Evolutionary conservation across 2,888 invertebrate species (phyloP).

Genomic region (Cremastinae sp.): DNA sequence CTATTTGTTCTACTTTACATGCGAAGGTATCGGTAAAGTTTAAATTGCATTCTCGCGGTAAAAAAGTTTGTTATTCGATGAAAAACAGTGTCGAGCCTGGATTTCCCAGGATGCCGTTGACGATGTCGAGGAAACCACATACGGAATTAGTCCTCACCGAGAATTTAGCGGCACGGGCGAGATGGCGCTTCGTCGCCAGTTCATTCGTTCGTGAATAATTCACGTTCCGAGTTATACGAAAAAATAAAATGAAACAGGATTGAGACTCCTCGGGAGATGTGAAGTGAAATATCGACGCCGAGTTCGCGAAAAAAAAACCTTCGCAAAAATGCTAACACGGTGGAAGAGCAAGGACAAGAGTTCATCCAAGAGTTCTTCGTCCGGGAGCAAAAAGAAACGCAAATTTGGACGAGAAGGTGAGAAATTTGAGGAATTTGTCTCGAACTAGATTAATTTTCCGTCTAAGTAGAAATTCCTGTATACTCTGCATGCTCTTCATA

Average conservation of each 20-base stretch:
- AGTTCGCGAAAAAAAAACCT: constrained; percentile 16
- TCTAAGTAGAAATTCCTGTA: constrained; percentile 7
- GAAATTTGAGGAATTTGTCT: constrained; percentile 40
- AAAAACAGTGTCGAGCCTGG: constrained; percentile 1
- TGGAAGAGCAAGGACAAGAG: constrained; percentile 93
- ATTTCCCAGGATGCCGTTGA: constrained; percentile 24
- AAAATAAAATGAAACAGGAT: constrained; percentile 10
- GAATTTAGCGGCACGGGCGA: constrained; percentile 17
- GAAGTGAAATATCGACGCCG: constrained; percentile 31
- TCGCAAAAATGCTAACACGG: constrained; percentile 87
- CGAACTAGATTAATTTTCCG: not conserved
- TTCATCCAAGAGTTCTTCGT: constrained; percentile 84
- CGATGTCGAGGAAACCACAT: constrained; percentile 6
- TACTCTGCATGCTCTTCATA: too few species aligned
- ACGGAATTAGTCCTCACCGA: constrained; percentile 24
- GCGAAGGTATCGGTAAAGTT: constrained; percentile 25
- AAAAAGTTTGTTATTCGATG: not conserved
- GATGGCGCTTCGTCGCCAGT: too few species aligned
- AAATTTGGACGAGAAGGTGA: constrained; percentile 89
- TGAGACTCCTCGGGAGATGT: constrained; percentile 38
- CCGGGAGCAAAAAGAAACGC: constrained; percentile 87
- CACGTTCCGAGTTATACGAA: too few species aligned
- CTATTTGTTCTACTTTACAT: not conserved
- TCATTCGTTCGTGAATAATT: too few species aligned
- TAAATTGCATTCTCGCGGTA: constrained; percentile 8